phyloP scores from a whole-genome alignment of 2,888 invertebrate species.

The Galerucella nymphaeae region DNA sequence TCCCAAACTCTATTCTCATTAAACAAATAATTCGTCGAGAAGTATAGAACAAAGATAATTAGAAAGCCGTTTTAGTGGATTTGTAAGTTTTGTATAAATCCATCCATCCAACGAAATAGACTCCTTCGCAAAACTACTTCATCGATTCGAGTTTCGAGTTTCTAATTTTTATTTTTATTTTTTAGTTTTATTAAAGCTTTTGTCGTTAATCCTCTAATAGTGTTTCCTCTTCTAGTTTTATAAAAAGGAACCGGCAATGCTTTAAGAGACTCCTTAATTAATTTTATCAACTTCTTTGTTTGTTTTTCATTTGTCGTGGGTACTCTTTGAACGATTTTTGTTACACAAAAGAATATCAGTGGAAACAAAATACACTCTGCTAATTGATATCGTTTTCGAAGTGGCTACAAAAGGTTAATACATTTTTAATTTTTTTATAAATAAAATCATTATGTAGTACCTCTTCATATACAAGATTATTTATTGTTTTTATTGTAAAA shows the following conservation, averaged over 20 bases:
- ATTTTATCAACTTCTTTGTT: constrained; percentile 23
- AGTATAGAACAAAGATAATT: constrained; percentile 19
- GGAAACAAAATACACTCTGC: too few relatives aligned
- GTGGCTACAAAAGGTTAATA: too few relatives aligned
- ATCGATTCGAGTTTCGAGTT: not conserved
- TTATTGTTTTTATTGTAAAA: too few relatives aligned
- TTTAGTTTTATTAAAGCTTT: constrained; percentile 16
- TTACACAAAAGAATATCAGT: too few relatives aligned
- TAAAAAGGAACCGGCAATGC: constrained; percentile 9
- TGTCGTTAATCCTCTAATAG: constrained; percentile 27
- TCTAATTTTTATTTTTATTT: not conserved
- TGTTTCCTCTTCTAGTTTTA: constrained; percentile 15
- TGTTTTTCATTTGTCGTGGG: too few relatives aligned
- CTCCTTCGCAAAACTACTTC: constrained; percentile 22
- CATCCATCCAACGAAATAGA: constrained; percentile 12
- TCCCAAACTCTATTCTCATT: not conserved
- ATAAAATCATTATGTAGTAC: too few relatives aligned
- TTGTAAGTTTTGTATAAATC: constrained; percentile 26
- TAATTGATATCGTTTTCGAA: too few relatives aligned
- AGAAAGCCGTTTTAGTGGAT: constrained; percentile 22
- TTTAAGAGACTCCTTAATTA: constrained; percentile 22
- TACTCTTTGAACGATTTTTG: too few relatives aligned
- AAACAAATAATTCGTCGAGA: constrained; percentile 16
- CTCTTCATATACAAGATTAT: too few relatives aligned
- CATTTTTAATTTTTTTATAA: too few relatives aligned